Conservation (phyloP, 2,888 invertebrate species). For the Ectemnius lituratus region DNA sequence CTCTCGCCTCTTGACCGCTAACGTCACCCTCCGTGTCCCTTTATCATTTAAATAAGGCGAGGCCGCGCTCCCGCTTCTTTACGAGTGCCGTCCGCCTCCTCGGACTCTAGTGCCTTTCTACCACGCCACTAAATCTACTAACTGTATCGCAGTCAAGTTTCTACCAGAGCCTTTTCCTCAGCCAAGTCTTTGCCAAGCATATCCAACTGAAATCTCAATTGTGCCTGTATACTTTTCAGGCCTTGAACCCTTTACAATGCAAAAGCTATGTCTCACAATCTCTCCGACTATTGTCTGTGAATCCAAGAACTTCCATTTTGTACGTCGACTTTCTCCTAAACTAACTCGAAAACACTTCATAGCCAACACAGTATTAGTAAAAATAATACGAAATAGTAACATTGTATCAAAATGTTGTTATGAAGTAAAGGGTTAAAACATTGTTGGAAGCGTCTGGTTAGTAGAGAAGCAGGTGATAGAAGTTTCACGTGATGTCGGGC, state of each 20-base stretch:
- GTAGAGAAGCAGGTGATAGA: conserved; percentile 1
- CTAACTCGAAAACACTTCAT: too few species aligned
- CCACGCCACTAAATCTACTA: too few species aligned
- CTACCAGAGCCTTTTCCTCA: neutral
- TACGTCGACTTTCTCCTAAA: neutral
- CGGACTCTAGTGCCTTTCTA: neutral
- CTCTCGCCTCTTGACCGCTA: conserved; percentile 4
- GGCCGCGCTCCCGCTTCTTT: neutral
- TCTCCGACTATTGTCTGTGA: neutral
- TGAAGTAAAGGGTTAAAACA: too few species aligned
- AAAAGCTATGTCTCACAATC: neutral
- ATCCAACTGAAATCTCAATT: too few species aligned
- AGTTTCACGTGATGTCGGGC: conserved; percentile 21
- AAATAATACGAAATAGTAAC: too few species aligned
- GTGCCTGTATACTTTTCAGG: too few species aligned
- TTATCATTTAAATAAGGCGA: conserved; percentile 6
- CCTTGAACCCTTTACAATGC: too few species aligned
- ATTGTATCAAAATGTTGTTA: too few species aligned
- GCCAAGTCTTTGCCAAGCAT: too few species aligned
- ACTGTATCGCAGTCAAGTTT: neutral
- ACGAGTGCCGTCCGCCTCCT: neutral
- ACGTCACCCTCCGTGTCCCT: neutral
- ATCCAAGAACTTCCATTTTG: too few species aligned
- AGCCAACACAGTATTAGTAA: too few species aligned
- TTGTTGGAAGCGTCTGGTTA: conserved; percentile 2